A percentile compares a stretch with the other conserved stretches of the same genome.
These are phyloP conservation scores for Neosalanx taihuensis DNA, from an alignment of 2,797 vertebrate genomes.

Conservation along the genomic window DNA sequence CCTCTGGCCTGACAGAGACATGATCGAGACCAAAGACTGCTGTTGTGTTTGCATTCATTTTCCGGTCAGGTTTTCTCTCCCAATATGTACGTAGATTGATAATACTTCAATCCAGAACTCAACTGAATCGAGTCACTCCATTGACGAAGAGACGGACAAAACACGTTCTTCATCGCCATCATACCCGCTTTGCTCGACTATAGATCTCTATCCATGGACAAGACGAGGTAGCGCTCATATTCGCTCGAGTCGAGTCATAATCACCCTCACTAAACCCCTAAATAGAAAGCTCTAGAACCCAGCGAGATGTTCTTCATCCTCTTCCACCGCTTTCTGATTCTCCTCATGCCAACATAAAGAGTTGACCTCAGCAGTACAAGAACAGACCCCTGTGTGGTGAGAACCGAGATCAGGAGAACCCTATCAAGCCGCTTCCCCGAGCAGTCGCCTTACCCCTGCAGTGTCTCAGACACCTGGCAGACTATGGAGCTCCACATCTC, in stretches of 20 bases:
- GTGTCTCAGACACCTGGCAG: conserved; percentile 40
- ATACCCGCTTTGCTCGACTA: neutral
- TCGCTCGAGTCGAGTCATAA: conserved; percentile 11
- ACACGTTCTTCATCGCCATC: neutral
- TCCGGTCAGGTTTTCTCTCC: no score
- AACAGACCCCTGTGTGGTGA: neutral
- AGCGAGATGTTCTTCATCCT: neutral
- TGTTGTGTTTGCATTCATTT: no score
- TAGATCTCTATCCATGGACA: conserved; percentile 1
- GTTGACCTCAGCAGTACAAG: conserved; percentile 20
- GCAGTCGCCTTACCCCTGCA: conserved; percentile 28
- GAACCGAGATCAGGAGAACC: neutral
- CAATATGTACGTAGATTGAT: no score
- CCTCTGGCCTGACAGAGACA: no score
- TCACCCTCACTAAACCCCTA: conserved; percentile 25
- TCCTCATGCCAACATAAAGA: neutral
- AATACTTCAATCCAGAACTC: no score
- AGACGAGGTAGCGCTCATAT: conserved; percentile 34
- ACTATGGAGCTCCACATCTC: conserved; percentile 45
- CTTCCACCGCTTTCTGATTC: neutral
- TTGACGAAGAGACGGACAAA: no score
- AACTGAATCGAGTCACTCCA: no score
- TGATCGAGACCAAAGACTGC: no score
- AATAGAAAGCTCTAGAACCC: neutral
- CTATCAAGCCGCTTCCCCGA: conserved; percentile 19